phyloP scores from a whole-genome alignment of 2,113 vertebrate genomes.

The Sminthopsis crassicaudata region DNA sequence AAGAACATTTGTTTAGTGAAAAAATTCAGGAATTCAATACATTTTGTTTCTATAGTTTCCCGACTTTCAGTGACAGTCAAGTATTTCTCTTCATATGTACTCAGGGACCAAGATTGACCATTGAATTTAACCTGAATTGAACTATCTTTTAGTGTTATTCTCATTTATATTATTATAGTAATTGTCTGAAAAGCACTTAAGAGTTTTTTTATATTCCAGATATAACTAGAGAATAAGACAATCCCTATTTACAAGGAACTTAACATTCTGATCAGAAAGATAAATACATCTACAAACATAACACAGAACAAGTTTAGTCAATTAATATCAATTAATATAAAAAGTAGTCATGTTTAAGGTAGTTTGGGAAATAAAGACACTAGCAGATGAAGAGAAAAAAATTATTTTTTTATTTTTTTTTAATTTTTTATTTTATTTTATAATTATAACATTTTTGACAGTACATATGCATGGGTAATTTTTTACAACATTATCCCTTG shows the following conservation, averaged over 20 bases:
- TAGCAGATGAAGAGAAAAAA: too few relatives aligned
- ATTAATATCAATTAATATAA: neutral
- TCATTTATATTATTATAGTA: neutral
- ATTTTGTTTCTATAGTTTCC: neutral
- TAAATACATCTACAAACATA: neutral
- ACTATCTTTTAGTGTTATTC: neutral
- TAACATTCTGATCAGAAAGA: neutral
- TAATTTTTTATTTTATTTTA: too few relatives aligned
- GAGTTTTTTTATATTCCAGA: neutral
- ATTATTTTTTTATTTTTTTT: too few relatives aligned
- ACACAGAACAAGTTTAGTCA: neutral
- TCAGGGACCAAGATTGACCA: neutral
- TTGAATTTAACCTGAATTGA: neutral
- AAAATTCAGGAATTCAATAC: neutral
- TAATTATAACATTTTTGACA: too few relatives aligned
- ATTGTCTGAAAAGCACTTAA: neutral
- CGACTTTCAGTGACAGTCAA: neutral
- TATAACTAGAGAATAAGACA: neutral
- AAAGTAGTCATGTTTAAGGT: neutral
- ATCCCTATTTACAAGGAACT: neutral
- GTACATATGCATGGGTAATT: too few relatives aligned
- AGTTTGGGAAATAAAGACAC: too few relatives aligned
- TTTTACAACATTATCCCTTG: too few relatives aligned
- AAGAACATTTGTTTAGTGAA: neutral
- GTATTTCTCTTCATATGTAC: neutral